Evolutionary conservation across 2,113 vertebrate species (phyloP).

Genomic region (Aphelocoma coerulescens): DNA sequence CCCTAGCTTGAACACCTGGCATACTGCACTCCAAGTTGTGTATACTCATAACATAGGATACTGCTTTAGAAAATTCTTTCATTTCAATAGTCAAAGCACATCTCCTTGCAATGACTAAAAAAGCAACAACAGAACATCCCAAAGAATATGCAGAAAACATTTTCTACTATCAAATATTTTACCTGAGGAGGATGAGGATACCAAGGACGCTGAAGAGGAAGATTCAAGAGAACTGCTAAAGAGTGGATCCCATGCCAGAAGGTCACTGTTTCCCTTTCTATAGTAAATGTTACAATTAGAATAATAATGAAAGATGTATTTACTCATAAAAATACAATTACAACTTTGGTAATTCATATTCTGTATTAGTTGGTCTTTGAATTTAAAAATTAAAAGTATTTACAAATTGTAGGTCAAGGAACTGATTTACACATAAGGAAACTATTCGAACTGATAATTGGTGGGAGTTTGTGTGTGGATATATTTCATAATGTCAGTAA

Average conservation of each 20-base stretch:
- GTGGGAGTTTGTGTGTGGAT: not conserved
- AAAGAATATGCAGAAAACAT: not conserved
- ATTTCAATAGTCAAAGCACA: not conserved
- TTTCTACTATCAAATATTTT: not conserved
- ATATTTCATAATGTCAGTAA: not conserved
- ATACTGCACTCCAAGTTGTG: not conserved
- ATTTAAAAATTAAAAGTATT: not conserved
- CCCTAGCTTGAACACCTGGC: not conserved
- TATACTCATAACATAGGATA: not conserved
- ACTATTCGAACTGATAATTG: not conserved
- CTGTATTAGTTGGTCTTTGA: not conserved
- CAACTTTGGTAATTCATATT: not conserved
- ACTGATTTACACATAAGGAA: not conserved
- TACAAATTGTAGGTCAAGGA: not conserved
- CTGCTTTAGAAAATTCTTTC: not conserved
- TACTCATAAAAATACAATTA: not conserved
- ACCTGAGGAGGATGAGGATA: constrained; percentile 79
- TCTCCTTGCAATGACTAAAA: not conserved
- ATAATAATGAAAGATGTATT: not conserved
- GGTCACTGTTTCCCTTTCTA: constrained; percentile 83
- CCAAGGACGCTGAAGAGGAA: constrained; percentile 69
- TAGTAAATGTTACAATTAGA: not conserved
- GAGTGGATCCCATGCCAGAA: constrained; percentile 86
- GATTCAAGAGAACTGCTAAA: constrained; percentile 76
- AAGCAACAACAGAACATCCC: not conserved